A percentile compares a stretch with the other conserved stretches of the same genome.
Evolutionary conservation across 2,113 vertebrate genomes (phyloP).

Genomic region (Jacana jacana): DNA sequence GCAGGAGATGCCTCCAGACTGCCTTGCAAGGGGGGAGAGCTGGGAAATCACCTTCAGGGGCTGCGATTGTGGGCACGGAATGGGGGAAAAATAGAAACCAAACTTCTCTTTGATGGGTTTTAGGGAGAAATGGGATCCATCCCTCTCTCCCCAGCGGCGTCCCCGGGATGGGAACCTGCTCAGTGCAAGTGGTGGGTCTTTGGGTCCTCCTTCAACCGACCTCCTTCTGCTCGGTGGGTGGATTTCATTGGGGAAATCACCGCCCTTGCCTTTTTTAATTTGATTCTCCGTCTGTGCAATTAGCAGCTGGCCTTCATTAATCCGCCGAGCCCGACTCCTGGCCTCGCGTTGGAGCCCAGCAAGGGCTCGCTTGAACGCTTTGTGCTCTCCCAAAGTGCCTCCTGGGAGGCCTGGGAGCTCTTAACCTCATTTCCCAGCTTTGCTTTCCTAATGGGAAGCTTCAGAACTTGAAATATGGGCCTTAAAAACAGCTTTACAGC

Average conservation of each 20-base stretch:
- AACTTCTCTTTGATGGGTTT: background rate
- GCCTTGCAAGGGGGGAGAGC: background rate
- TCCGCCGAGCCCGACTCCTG: background rate
- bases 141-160: background rate
- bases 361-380: background rate
- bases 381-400: background rate
- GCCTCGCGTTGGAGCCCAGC: background rate
- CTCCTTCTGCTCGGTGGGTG: background rate
- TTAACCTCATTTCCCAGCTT: background rate
- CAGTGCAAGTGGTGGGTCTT: background rate
- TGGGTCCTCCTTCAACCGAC: rapidly evolving
- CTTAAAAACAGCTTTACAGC: background rate
- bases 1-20: background rate
- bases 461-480: rapidly evolving
- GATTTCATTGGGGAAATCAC: background rate
- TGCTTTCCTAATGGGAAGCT: background rate
- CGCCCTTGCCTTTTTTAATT: background rate
- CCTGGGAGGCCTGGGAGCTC: background rate
- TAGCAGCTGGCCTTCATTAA: background rate
- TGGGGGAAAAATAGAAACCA: background rate
- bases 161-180: background rate
- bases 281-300: background rate
- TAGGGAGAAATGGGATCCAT: background rate
- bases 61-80: background rate
- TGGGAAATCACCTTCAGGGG: background rate